Evolutionary conservation across 2,888 invertebrate species (phyloP), one percentile per base, ranked within the genome.

Genomic region (Drosophila quinaria): DNA sequence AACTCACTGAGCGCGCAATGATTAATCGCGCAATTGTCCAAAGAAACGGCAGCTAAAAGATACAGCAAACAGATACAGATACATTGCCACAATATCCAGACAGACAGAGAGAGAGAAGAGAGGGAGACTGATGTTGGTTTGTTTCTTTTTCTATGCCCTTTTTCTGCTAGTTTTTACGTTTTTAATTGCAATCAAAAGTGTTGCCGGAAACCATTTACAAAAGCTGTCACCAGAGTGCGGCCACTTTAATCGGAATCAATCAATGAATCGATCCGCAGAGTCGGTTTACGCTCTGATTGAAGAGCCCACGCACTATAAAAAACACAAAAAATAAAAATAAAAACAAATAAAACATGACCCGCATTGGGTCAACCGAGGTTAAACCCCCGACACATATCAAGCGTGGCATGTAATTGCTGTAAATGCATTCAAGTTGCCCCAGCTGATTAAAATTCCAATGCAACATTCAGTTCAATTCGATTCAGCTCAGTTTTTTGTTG

Each of bases 1-100:
- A 89, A 86, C 88, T 88, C 89, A 89, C 88, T 89, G 89, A 89
- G 74, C 81, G 83, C 78, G 86, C 89, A 81, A 89, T 89, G 89
- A 89, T 89, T 89, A 89, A 89, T 89, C 88, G 88, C 80, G 70
- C 87, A 88, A 87, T 87, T 88, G 87, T 86, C 81, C 67, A 74
- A 67, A 65, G 61, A 60, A 70, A 62, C 59, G 60, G 52, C 65
- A 63, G 60, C 66, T n/a, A 49, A 71, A 60, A 70, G 72, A 66
- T 64, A 68, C 65, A 64, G 61, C 59, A 37, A 33, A 63, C 74
- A 77, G 73, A 67, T 77, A 69, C 70, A 71, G 72, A 80, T 72
- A 78, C 72, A 75, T 68, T 58, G 58, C 47, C 31, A 55, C 55
- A 69, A 80, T 78, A 72, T 68, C 50, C 56, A 61, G 13, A 37